Percentiles rank a stretch among this genome's conserved stretches.
Conservation (phyloP, 2,888 invertebrate species). For the Thecophora atra region DNA sequence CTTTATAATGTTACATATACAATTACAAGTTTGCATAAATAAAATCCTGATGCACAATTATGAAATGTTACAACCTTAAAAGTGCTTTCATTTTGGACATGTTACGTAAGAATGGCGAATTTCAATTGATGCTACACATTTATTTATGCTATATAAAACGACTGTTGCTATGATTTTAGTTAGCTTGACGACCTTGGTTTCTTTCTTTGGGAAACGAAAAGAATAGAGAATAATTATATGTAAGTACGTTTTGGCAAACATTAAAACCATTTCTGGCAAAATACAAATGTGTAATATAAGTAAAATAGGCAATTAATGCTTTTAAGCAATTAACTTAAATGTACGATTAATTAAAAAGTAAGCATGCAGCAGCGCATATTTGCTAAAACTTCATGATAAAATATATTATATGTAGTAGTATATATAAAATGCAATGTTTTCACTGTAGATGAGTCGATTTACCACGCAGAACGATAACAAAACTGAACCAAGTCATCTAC, state of each 20-base stretch:
- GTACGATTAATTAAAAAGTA: too few relatives aligned
- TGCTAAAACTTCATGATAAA: too few relatives aligned
- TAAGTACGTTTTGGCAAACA: constrained; percentile 18
- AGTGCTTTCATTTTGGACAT: background rate
- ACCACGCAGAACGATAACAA: background rate
- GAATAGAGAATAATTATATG: constrained; percentile 7
- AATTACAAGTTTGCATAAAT: constrained; percentile 18
- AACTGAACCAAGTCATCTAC: background rate
- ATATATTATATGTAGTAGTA: too few relatives aligned
- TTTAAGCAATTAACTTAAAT: too few relatives aligned
- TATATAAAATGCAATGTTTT: too few relatives aligned
- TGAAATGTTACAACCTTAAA: constrained; percentile 29
- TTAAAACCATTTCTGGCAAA: constrained; percentile 5
- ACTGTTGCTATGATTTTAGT: background rate
- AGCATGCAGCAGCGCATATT: too few relatives aligned
- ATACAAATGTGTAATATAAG: background rate
- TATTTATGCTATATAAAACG: constrained; percentile 16
- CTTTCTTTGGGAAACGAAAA: constrained; percentile 27
- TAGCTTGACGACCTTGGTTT: constrained; percentile 12
- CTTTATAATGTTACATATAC: constrained; percentile 24
- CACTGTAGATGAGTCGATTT: background rate
- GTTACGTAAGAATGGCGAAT: background rate
- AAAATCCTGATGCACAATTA: constrained; percentile 23
- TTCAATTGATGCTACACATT: constrained; percentile 22
- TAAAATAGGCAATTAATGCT: constrained; percentile 5